Evolutionary conservation across 2,113 vertebrate species (phyloP).

Genomic region (Malurus alboscapulatus): DNA sequence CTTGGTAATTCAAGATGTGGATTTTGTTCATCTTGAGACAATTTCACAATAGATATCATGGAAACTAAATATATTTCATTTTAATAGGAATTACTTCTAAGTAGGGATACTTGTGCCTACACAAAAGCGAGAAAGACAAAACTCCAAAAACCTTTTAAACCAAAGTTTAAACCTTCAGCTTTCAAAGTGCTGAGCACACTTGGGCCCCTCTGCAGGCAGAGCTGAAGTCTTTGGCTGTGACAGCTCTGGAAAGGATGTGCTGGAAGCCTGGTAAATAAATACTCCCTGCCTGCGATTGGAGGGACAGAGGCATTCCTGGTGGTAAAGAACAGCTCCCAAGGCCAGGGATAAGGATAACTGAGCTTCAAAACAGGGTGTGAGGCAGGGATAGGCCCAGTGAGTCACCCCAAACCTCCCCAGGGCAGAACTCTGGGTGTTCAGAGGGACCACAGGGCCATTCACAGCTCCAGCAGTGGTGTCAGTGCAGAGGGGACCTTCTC

Average conservation of each 20-base stretch:
- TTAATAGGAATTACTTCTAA: not conserved
- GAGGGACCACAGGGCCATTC: not conserved
- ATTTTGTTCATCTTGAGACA: not conserved
- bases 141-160: not conserved
- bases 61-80: not conserved
- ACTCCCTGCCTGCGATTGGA: not conserved
- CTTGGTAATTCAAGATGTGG: accelerated
- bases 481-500: accelerated
- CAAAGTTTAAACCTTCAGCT: not conserved
- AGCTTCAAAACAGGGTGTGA: accelerated
- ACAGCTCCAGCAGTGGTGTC: accelerated
- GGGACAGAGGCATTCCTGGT: not conserved
- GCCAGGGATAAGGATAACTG: not conserved
- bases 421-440: not conserved
- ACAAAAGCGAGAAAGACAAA: not conserved
- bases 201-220: not conserved
- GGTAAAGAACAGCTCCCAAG: not conserved
- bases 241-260: not conserved
- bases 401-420: not conserved
- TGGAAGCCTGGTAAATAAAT: not conserved
- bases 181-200: not conserved
- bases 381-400: not conserved
- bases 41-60: accelerated
- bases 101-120: not conserved
- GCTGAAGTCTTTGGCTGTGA: not conserved